Evolutionary conservation across 2,113 vertebrate species (phyloP), one percentile per base, ranked within the genome.

Genomic region (Nanger granti): DNA sequence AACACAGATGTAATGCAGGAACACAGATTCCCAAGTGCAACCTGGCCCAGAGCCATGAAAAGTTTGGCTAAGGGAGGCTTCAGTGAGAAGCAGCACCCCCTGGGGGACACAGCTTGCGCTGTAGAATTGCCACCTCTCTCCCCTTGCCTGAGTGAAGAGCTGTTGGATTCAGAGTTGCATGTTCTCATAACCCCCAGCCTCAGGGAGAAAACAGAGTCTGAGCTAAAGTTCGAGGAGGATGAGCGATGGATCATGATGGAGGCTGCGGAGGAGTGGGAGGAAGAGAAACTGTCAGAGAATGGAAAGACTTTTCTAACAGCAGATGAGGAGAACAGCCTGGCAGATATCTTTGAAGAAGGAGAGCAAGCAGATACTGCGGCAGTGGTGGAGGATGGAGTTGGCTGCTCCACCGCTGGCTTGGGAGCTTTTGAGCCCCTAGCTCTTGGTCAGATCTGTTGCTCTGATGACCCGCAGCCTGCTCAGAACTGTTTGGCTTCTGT

Each of bases 161-260:
- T 99, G 97, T 97, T 99, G 98, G 98, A 99, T 99, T 87, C 99
- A 80, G 98, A 99, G 96, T 28, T 99, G 98, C 91, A 98, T 99
- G 34, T 99, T 98, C 97, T 99, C 98, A 98, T 99, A 98, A 28
- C 98, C 95, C 98, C 99, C 97, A 98, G 98, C 98, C 99, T 99
- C 80, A 98, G 99, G 98, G 99, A 99, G 92, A 99, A 99, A 97
- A 99, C 99, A 0, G 99, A 99, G 93, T 99, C 99, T 2, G 99
- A 99, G 98, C 99, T 99, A 83, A 99, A 99, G 97, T 99, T 99
- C 98, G 99, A 99, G 98, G 99, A 99, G 98, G 99, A 99, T 82
- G 99, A 99, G 97, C 99, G 98, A 55, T 99, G 98, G 98, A 99
- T 99, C 96, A 99, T 99, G 89, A 99, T 99, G 98, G 99, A 99